These are phyloP conservation scores for Temnopleurus reevesii DNA, from an alignment of 53 echinoderm and acorn worm species.

Conservation along the genomic window DNA sequence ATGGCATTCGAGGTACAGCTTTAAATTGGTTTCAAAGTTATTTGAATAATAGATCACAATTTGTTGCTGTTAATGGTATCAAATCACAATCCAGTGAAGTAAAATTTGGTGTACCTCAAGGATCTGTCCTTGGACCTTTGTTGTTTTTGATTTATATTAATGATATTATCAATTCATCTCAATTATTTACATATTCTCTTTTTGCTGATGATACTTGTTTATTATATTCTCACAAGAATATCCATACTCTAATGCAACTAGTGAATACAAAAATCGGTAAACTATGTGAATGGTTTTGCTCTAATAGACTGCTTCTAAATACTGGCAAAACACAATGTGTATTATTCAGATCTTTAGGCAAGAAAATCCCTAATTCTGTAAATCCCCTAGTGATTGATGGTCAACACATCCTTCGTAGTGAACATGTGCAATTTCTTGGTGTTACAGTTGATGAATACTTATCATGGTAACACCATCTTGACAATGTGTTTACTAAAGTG, in stretches of 20 bases:
- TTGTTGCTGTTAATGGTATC: neutral
- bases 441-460: too few species aligned
- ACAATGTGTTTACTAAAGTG: too few species aligned
- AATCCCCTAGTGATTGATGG: too few species aligned
- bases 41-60: neutral
- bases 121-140: neutral
- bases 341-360: too few species aligned
- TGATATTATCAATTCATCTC: neutral
- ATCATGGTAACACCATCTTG: too few species aligned
- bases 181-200: neutral
- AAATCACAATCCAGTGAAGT: neutral
- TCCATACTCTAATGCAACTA: neutral
- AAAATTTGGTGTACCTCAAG: neutral
- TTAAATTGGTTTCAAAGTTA: neutral
- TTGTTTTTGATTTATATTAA: neutral
- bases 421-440: too few species aligned
- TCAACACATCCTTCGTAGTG: too few species aligned
- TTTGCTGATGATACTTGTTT: too few species aligned
- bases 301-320: too few species aligned
- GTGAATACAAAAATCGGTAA: neutral
- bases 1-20: neutral
- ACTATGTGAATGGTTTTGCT: neutral
- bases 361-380: too few species aligned
- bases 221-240: too few species aligned
- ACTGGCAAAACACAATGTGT: too few species aligned